Evolutionary conservation across 2,113 vertebrate species (phyloP).

Genomic region (Prionailurus bengalensis): DNA sequence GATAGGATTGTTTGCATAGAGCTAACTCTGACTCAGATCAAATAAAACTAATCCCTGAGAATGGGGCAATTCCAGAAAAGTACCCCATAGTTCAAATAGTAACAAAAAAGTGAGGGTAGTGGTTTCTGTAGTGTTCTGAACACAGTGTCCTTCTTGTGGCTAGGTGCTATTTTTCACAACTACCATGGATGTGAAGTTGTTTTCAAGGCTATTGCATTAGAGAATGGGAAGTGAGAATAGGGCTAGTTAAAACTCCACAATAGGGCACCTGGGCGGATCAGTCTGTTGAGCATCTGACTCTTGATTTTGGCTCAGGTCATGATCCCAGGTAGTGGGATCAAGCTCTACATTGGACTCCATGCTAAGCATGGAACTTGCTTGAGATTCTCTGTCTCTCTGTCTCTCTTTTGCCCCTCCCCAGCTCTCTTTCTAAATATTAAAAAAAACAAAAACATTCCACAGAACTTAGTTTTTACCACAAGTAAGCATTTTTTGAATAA

Average conservation of each 20-base stretch:
- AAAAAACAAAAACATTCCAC: no score
- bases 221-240: neutral
- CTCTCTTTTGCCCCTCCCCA: no score
- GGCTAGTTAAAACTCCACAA: neutral
- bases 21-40: neutral
- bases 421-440: no score
- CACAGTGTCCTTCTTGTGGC: neutral
- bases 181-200: neutral
- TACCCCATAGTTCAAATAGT: neutral
- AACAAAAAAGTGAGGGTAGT: neutral
- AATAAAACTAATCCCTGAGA: neutral
- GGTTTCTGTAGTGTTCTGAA: neutral
- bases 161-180: neutral
- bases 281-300: no score
- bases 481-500: neutral
- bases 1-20: neutral
- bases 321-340: no score
- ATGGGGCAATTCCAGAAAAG: neutral
- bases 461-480: neutral
- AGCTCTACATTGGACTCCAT: no score
- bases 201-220: neutral
- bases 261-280: no score
- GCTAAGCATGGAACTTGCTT: no score
- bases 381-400: no score
- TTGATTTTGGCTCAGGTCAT: no score